Evolutionary conservation across 2,888 invertebrate species (phyloP).

Genomic region (Caenorhabditis becei): DNA sequence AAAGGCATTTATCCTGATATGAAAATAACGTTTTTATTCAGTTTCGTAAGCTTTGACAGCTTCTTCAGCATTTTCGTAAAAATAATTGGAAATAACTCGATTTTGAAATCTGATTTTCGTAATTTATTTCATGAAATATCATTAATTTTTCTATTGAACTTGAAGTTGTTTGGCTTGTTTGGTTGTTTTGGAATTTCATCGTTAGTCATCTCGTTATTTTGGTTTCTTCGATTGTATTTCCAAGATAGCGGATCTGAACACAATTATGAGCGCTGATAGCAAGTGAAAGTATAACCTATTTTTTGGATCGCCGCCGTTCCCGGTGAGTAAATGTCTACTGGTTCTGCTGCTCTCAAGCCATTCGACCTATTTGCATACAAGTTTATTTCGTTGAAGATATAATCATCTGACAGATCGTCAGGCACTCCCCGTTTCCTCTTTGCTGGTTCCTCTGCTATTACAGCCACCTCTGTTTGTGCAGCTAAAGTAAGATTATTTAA

Average conservation of each 20-base stretch:
- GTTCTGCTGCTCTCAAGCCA: slow-evolving; percentile 32
- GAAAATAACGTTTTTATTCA: no score
- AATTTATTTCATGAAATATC: slow-evolving; percentile 27
- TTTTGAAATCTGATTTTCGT: slow-evolving; percentile 32
- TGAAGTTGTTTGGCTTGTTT: slow-evolving; percentile 40
- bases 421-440: slow-evolving; percentile 40
- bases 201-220: slow-evolving; percentile 28
- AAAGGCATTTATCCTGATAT: no score
- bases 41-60: no score
- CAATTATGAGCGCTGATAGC: neutral
- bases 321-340: slow-evolving; percentile 8
- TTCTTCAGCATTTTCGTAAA: no score
- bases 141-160: slow-evolving; percentile 58
- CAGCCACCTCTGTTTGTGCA: slow-evolving; percentile 6
- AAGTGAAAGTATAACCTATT: slow-evolving; percentile 18
- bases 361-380: slow-evolving; percentile 48
- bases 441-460: slow-evolving; percentile 11
- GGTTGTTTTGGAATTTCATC: neutral
- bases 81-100: neutral
- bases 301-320: neutral
- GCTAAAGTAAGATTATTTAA: slow-evolving; percentile 7
- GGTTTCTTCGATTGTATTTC: slow-evolving; percentile 61
- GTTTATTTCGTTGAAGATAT: slow-evolving; percentile 70
- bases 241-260: slow-evolving; percentile 55
- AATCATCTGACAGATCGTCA: slow-evolving; percentile 64